Base-by-base conservation (phyloP, 2,113 vertebrate species). In the Anseranas semipalmata region DNA sequence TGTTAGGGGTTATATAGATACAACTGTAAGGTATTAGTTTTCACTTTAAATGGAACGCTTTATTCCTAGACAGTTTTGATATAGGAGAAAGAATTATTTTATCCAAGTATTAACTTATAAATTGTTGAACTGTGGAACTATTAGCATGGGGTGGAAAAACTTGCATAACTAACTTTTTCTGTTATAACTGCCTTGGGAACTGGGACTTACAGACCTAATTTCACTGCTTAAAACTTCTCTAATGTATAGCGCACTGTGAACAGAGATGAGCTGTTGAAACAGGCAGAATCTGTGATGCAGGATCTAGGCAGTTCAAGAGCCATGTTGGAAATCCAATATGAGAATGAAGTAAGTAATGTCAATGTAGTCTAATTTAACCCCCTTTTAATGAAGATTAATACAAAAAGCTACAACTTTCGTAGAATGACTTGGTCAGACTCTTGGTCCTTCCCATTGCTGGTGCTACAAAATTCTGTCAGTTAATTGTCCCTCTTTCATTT, bases 241-340 rank as follows among this genome's bases (percentile, higher is more conserved):
- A 15, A 90, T 94, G 52, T 96, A 10, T 94, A 99, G 99, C 99
- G 99, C 95, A 99, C 99, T 96, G 99, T 99, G 99, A 99, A 99
- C 97, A 98, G 99, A 41, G 99, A 99, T 73, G 99, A 99, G 97
- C 98, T 99, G 91, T 97, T 99, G 65, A 99, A 99, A 97, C 99
- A 99, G 98, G 99, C 99, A 0, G 99, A 99, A 98, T 99, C 99
- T 85, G 99, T 99, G 94, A 99, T 99, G 99, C 99, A 99, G 97
- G 99, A 99, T 95, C 98, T 99, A 7, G 99, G 99, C 91, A 99
- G 99, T 96, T 99, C 99, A 78, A 98, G 99, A 97, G 99, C 99
- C 84, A 99, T 99, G 99, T 98, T 99, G 97, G 99, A 99, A 98
- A 99, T 99, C 94, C 99, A 99, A 97, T 99, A 99, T 96, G 99